These are phyloP conservation scores for Mamestra brassicae DNA, from an alignment of 2,888 invertebrate genomes.

Conservation along the genomic window DNA sequence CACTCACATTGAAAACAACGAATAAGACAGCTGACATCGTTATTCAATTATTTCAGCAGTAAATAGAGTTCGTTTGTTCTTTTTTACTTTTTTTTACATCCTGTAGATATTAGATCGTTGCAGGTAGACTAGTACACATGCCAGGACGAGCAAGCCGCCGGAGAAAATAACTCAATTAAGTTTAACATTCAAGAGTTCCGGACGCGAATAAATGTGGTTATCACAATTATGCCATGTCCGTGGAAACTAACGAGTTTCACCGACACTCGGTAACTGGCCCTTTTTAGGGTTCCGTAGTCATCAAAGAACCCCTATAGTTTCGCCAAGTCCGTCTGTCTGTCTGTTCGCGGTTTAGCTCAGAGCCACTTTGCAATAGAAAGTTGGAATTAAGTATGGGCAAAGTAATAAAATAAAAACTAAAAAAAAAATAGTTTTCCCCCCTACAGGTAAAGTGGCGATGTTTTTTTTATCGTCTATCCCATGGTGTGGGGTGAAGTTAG, in stretches of 20 bases:
- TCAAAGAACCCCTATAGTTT: too few species aligned
- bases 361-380: too few species aligned
- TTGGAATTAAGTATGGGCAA: too few species aligned
- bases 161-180: constrained; percentile 85
- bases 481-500: too few species aligned
- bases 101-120: constrained; percentile 44
- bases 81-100: constrained; percentile 50
- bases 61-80: constrained; percentile 21
- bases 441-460: too few species aligned
- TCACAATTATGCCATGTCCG: constrained; percentile 85
- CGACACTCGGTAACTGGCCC: constrained; percentile 61
- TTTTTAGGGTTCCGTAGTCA: constrained; percentile 43
- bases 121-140: constrained; percentile 42
- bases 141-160: constrained; percentile 66
- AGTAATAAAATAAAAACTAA: too few species aligned
- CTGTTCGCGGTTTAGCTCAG: too few species aligned
- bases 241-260: constrained; percentile 79
- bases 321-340: too few species aligned
- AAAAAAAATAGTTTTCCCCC: too few species aligned
- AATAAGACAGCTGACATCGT: constrained; percentile 11
- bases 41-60: constrained; percentile 28
- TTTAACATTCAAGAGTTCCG: constrained; percentile 83
- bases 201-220: constrained; percentile 85
- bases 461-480: too few species aligned
- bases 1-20: not conserved